A percentile compares a stretch with the other conserved stretches of the same genome.
phyloP scores from a whole-genome alignment of 2,888 invertebrate species.

The Oegoconia quadripuncta region DNA sequence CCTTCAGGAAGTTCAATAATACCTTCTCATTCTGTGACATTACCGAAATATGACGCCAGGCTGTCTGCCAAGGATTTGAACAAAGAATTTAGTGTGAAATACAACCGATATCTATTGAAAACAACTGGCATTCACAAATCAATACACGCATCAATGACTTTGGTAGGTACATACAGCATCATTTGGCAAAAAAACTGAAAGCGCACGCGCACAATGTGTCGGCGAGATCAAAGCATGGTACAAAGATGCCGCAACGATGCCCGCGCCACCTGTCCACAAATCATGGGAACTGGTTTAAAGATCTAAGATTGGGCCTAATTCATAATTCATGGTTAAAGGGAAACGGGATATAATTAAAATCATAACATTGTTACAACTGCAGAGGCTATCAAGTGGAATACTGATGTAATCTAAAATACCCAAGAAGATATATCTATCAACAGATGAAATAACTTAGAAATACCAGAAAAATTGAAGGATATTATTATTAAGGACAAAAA shows the following conservation, averaged over 20 bases:
- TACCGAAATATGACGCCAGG: conserved; percentile 23
- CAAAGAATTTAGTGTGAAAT: conserved; percentile 27
- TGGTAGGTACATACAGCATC: conserved; percentile 36
- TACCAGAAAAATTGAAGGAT: neutral
- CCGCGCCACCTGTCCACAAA: conserved; percentile 73
- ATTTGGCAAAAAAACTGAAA: conserved; percentile 54
- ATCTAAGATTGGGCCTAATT: conserved; percentile 13
- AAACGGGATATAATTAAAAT: conserved; percentile 1
- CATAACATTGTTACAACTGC: too few relatives aligned
- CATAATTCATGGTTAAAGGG: conserved; percentile 9
- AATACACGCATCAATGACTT: conserved; percentile 46
- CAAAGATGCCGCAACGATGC: conserved; percentile 65
- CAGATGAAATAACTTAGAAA: too few relatives aligned
- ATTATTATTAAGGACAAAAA: neutral
- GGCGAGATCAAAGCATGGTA: conserved; percentile 59
- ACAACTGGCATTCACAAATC: conserved; percentile 51
- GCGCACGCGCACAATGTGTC: conserved; percentile 67
- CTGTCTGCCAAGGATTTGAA: conserved; percentile 25
- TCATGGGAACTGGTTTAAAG: conserved; percentile 64
- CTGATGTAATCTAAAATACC: too few relatives aligned
- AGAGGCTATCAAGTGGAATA: too few relatives aligned
- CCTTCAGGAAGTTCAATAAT: neutral
- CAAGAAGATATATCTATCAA: too few relatives aligned
- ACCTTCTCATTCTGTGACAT: neutral
- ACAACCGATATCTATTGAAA: conserved; percentile 39